Evolutionary conservation across 2,113 vertebrate genomes (phyloP).

Genomic region (Danionella cerebrum): DNA sequence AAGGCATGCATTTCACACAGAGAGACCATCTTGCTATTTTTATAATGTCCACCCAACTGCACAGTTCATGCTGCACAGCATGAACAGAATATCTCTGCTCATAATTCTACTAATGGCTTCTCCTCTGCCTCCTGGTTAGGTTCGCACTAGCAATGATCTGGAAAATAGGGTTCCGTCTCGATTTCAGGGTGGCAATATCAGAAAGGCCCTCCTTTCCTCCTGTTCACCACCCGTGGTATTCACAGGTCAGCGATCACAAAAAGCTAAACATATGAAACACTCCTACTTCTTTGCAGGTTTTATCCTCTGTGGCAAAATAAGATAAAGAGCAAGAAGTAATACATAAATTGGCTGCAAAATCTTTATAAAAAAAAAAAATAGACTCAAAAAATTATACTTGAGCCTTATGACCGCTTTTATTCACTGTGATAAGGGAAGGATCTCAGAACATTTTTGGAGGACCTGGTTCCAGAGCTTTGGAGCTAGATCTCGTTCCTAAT

Average conservation of each 20-base stretch:
- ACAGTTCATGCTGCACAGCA: neutral
- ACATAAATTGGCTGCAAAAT: neutral
- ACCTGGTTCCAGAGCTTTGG: too few relatives aligned
- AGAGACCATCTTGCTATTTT: too few relatives aligned
- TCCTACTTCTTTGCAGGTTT: neutral
- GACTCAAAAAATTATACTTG: too few relatives aligned
- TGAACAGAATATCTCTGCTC: constrained; percentile 9
- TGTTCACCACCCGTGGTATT: constrained; percentile 32
- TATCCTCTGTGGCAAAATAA: neutral
- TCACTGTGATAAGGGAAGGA: too few relatives aligned
- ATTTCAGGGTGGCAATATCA: constrained; percentile 32
- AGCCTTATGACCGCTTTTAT: too few relatives aligned
- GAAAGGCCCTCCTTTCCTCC: constrained; percentile 23
- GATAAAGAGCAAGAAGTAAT: neutral
- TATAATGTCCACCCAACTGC: neutral
- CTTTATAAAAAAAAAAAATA: too few relatives aligned
- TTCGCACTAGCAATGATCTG: constrained; percentile 37
- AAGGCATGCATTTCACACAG: too few relatives aligned
- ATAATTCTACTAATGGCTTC: constrained; percentile 20
- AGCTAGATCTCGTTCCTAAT: too few relatives aligned
- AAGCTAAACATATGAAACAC: constrained; percentile 13
- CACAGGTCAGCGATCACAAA: constrained; percentile 42
- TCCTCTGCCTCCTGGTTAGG: constrained; percentile 35
- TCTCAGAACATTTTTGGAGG: too few relatives aligned
- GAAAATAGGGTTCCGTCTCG: constrained; percentile 41